Conservation (phyloP, 2,113 vertebrate species). For the Coryphaenoides rupestris region DNA sequence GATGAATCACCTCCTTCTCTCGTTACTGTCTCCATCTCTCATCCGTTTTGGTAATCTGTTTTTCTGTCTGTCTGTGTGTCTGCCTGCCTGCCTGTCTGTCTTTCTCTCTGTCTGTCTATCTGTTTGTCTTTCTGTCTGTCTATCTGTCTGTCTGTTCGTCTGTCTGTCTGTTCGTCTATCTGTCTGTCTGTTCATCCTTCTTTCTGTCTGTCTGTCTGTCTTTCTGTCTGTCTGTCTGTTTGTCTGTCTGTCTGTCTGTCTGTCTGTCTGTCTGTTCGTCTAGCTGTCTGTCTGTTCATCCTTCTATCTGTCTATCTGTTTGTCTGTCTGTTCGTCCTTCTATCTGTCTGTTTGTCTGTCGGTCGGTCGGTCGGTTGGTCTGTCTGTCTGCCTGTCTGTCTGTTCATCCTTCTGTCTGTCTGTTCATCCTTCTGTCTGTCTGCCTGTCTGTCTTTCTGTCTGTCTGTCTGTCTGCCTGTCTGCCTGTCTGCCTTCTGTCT, state of each 20-base stretch:
- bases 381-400: conserved; percentile 1
- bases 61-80: conserved; percentile 1
- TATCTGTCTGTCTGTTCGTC: conserved; percentile 62
- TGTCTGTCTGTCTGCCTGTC: conserved; percentile 1
- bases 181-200: neutral
- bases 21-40: conserved; percentile 54
- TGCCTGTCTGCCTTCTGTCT: conserved; percentile 44
- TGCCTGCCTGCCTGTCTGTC: too few relatives aligned
- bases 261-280: too few relatives aligned
- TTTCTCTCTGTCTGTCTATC: too few relatives aligned
- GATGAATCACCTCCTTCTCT: conserved; percentile 57
- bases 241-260: conserved; percentile 64
- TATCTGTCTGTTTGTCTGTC: conserved; percentile 64
- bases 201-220: too few relatives aligned
- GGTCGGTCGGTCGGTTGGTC: too few relatives aligned
- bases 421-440: conserved; percentile 58
- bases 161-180: too few relatives aligned
- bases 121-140: conserved; percentile 58
- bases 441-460: conserved; percentile 60
- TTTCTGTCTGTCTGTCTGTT: too few relatives aligned
- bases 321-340: too few relatives aligned
- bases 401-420: too few relatives aligned
- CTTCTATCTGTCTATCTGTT: too few relatives aligned
- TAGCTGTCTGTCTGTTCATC: neutral
- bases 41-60: conserved; percentile 59